Percentiles rank a stretch among this genome's conserved stretches.
These are phyloP conservation scores for Canis aureus DNA, from an alignment of 2,113 vertebrate species.

Conservation along the genomic window DNA sequence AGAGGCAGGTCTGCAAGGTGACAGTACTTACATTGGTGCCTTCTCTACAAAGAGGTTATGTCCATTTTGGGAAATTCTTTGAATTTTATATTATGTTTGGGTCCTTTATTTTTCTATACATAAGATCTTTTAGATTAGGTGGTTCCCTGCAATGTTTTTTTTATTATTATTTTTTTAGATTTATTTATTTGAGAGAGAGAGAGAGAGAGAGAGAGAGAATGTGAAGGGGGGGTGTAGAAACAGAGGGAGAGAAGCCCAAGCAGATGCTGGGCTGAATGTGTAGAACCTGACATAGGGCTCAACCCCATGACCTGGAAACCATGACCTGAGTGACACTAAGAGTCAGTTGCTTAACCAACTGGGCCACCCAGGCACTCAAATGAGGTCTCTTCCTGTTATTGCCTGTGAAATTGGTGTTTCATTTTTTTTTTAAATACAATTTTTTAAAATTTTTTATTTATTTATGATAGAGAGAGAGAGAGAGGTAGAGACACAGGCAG, in stretches of 20 bases:
- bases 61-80: not conserved
- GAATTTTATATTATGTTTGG: not conserved
- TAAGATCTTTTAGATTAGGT: not conserved
- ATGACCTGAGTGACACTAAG: not conserved
- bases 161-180: not conserved
- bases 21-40: not conserved
- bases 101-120: not conserved
- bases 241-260: not conserved
- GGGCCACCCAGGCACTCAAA: not conserved
- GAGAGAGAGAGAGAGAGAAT: not conserved
- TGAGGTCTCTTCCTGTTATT: not conserved
- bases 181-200: not conserved
- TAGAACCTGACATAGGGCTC: not conserved
- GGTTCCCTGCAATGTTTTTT: not conserved
- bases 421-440: not conserved
- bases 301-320: not conserved
- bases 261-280: not conserved
- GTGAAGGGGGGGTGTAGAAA: not conserved
- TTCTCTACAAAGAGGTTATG: not conserved
- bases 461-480: too few relatives aligned
- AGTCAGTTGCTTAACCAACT: not conserved
- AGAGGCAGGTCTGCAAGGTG: not conserved
- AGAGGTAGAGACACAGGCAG: too few relatives aligned
- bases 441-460: too few relatives aligned
- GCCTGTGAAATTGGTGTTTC: not conserved